A percentile compares a stretch with the other conserved stretches of the same genome.
phyloP scores from a whole-genome alignment of 2,888 invertebrate genomes.

The Cephus pygmeus region DNA sequence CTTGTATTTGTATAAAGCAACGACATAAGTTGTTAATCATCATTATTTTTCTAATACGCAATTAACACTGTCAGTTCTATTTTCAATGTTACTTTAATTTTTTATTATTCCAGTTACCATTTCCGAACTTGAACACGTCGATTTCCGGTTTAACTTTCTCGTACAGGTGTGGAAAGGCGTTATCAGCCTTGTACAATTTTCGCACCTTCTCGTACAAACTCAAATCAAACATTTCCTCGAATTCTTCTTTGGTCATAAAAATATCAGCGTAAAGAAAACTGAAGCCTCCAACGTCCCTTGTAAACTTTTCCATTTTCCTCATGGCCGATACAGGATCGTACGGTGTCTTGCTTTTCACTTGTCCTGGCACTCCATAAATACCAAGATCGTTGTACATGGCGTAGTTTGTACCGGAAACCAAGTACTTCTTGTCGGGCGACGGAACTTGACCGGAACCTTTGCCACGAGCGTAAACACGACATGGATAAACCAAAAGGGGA shows the following conservation, averaged over 20 bases:
- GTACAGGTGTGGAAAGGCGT: conserved; percentile 74
- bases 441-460: conserved; percentile 71
- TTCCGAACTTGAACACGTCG: conserved; percentile 72
- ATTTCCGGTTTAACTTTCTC: conserved; percentile 77
- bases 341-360: conserved; percentile 70
- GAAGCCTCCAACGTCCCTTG: conserved; percentile 75
- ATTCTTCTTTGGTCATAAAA: conserved; percentile 75
- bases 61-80: not conserved
- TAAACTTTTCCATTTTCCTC: conserved; percentile 78
- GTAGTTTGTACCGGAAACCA: conserved; percentile 75
- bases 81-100: not conserved
- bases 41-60: not conserved
- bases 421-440: conserved; percentile 69
- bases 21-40: not conserved
- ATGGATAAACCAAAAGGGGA: conserved; percentile 78
- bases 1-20: not conserved
- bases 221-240: conserved; percentile 77
- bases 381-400: conserved; percentile 80
- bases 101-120: conserved; percentile 25
- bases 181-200: conserved; percentile 71
- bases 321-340: conserved; percentile 76
- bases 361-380: conserved; percentile 77
- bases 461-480: conserved; percentile 74
- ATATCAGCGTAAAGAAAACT: conserved; percentile 79
- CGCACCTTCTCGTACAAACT: conserved; percentile 73